Percentiles rank a stretch among this genome's conserved stretches.
These are phyloP conservation scores for Schizopygopsis malacanthus DNA, from an alignment of 2,797 vertebrate genomes.

Conservation along the genomic window DNA sequence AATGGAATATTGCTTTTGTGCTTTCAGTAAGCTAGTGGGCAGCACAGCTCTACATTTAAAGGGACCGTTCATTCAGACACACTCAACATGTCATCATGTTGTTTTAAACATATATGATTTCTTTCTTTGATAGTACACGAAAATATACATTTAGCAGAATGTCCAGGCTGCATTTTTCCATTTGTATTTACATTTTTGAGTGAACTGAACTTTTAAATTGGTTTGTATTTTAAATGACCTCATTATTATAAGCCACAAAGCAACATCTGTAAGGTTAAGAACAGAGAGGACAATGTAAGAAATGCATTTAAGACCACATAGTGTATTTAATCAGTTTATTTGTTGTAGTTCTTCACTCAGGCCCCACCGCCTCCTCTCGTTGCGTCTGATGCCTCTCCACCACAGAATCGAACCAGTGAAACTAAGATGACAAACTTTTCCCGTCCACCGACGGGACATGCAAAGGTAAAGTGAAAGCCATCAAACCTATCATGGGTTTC, in stretches of 20 bases:
- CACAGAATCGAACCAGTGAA: slow-evolving; percentile 83
- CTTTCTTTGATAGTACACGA: background rate
- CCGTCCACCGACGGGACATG: slow-evolving; percentile 80
- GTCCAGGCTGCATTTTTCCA: background rate
- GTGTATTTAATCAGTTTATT: slow-evolving; percentile 25
- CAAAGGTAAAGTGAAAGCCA: slow-evolving; percentile 80
- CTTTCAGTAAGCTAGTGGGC: slow-evolving; percentile 19
- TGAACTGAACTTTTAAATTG: background rate
- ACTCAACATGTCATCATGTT: background rate
- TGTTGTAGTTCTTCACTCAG: slow-evolving; percentile 82
- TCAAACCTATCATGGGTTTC: background rate
- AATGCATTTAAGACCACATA: background rate
- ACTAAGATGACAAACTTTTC: slow-evolving; percentile 62
- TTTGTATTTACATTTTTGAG: background rate
- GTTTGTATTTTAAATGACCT: background rate
- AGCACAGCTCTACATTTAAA: slow-evolving; percentile 5
- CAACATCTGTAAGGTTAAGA: background rate
- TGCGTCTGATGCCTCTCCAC: slow-evolving; percentile 64
- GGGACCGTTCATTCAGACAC: background rate
- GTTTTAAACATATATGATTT: background rate
- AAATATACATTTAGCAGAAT: background rate
- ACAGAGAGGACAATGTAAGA: background rate
- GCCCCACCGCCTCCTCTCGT: slow-evolving; percentile 62
- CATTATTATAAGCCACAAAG: background rate
- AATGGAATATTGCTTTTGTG: background rate